These are phyloP conservation scores for Channa maculata DNA, from an alignment of 2,113 vertebrate genomes.

Conservation along the genomic window DNA sequence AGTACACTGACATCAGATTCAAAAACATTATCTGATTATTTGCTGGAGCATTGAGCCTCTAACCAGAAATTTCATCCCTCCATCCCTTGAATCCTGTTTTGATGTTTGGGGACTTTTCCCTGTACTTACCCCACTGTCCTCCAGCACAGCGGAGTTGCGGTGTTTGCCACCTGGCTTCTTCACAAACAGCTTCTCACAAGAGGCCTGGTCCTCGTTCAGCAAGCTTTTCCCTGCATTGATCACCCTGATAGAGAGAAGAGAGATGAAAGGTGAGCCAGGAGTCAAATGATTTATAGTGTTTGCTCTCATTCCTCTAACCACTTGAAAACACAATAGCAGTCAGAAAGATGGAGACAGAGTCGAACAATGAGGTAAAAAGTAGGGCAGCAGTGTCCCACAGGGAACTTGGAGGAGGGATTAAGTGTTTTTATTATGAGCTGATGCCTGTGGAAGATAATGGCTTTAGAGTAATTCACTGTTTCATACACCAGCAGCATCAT, in stretches of 20 bases:
- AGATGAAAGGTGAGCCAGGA: conserved; percentile 19
- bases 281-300: conserved; percentile 38
- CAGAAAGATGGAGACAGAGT: conserved; percentile 29
- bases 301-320: conserved; percentile 24
- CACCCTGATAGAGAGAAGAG: conserved; percentile 84
- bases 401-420: conserved; percentile 60
- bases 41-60: neutral
- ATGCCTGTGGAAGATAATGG: conserved; percentile 58
- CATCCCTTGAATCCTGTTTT: neutral
- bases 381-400: conserved; percentile 52
- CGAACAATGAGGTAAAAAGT: conserved; percentile 19
- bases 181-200: conserved; percentile 92
- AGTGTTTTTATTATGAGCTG: conserved; percentile 73
- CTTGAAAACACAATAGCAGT: conserved; percentile 30
- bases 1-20: conserved; percentile 8
- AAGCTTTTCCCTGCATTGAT: conserved; percentile 98
- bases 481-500: conserved; percentile 41
- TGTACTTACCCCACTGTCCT: conserved; percentile 80
- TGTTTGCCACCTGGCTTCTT: conserved; percentile 84
- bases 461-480: conserved; percentile 54
- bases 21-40: conserved; percentile 6
- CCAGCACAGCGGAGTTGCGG: conserved; percentile 73
- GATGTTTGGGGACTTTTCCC: neutral
- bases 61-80: neutral
- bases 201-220: conserved; percentile 97